These are phyloP conservation scores for Fistularia commersonii DNA, from an alignment of 2,797 vertebrate genomes.

Conservation along the genomic window DNA sequence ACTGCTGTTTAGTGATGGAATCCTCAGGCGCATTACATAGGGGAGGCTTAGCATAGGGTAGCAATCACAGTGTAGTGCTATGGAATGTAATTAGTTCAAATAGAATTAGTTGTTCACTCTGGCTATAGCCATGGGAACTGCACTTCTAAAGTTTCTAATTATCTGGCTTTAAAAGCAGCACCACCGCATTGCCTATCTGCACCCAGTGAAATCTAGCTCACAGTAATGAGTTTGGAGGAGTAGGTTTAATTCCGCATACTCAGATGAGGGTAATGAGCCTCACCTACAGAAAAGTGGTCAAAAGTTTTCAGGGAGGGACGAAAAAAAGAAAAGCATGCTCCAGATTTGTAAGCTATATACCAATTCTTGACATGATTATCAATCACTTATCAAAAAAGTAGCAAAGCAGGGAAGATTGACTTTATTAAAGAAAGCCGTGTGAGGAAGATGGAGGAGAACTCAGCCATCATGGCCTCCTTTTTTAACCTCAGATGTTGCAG, in stretches of 20 bases:
- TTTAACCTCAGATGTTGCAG: conserved; percentile 23
- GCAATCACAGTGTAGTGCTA: conserved; percentile 62
- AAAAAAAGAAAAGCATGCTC: not conserved
- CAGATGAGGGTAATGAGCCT: conserved; percentile 66
- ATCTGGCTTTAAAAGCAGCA: conserved; percentile 76
- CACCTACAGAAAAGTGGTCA: conserved; percentile 61
- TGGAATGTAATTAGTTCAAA: conserved; percentile 78
- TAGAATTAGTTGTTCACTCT: conserved; percentile 75
- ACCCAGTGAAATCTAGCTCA: conserved; percentile 71
- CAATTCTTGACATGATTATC: conserved; percentile 31
- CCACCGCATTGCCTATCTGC: conserved; percentile 67
- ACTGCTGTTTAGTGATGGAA: conserved; percentile 60
- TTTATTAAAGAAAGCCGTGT: conserved; percentile 4
- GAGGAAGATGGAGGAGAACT: conserved; percentile 19
- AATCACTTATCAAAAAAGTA: conserved; percentile 42
- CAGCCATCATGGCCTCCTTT: not conserved
- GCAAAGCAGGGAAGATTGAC: conserved; percentile 10
- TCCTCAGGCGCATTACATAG: conserved; percentile 62
- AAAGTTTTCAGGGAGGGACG: conserved; percentile 40
- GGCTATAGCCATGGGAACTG: conserved; percentile 76
- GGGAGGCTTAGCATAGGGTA: conserved; percentile 49
- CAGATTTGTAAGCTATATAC: conserved; percentile 31
- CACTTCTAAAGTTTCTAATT: conserved; percentile 79
- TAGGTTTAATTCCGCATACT: conserved; percentile 68
- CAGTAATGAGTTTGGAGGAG: conserved; percentile 74